These are phyloP conservation scores for Ditula angustiorana DNA, from an alignment of 2,888 invertebrate species.

Conservation along the genomic window DNA sequence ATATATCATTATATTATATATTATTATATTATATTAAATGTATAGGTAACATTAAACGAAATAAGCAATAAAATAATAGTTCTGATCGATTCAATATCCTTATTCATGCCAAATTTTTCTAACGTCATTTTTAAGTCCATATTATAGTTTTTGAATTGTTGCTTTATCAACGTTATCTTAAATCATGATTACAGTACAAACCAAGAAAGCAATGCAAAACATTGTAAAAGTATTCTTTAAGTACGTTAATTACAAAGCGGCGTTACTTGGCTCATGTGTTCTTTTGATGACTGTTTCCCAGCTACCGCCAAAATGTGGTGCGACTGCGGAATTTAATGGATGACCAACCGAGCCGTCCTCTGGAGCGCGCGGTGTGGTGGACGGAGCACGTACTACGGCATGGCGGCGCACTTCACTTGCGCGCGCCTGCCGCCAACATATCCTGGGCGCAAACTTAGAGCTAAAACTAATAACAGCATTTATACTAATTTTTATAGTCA, in stretches of 20 bases:
- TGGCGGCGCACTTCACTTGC: not conserved
- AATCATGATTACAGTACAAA: too few species aligned
- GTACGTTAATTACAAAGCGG: too few species aligned
- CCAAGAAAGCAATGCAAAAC: not conserved
- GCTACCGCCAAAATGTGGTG: slow-evolving; percentile 2
- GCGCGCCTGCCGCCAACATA: not conserved
- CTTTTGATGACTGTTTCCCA: not conserved
- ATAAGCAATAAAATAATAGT: too few species aligned
- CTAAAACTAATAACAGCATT: not conserved
- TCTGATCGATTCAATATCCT: too few species aligned
- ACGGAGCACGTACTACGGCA: not conserved
- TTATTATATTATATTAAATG: too few species aligned
- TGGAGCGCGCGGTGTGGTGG: not conserved
- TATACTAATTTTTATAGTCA: not conserved
- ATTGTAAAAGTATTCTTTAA: not conserved
- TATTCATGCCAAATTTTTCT: too few species aligned
- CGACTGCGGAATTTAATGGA: not conserved
- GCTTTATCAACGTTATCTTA: too few species aligned
- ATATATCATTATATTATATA: too few species aligned
- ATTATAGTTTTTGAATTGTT: too few species aligned
- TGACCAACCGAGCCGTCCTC: not conserved
- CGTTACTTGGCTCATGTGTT: too few species aligned
- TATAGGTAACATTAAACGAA: too few species aligned
- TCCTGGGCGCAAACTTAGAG: not conserved
- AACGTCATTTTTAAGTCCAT: too few species aligned